Evolutionary conservation across 2,888 invertebrate genomes (phyloP), one percentile per base, ranked within the genome.

Genomic region (Drosophila subquinaria): DNA sequence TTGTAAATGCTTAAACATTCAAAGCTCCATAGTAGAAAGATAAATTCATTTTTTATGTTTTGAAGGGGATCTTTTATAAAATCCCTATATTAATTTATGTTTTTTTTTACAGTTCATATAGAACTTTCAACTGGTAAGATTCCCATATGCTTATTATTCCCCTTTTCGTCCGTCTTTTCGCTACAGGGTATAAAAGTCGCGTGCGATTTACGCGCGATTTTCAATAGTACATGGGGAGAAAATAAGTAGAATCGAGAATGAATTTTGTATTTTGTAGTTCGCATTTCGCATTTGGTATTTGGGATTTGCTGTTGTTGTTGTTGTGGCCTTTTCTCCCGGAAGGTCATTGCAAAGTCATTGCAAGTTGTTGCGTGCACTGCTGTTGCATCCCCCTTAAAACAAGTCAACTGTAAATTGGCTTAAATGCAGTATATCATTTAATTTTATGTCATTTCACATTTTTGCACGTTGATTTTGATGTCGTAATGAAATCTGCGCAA

Each of bases 391-490:
- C 76, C 63, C 70, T 15, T 13, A 53, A 55, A 79, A 69, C 81
- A 82, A 88, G 79, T 88, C 84, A 83, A 86, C 84, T 83, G 88
- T 79, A 76, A 88, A 84, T 86, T 84, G 84, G 85, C 87, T 87
- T 83, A 86, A 86, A 79, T 68, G 82, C 66, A 81, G 82, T 63
- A 69, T 59, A 73, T 76, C 76, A 76, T 76, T 76, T 77, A 64
- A 77, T 76, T 76, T 76, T 57, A 77, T 73, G 74, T 77, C 76
- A 61, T 50, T 50, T 50, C 60, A 15, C 56, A 61, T 64, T 57
- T 69, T 57, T 36, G 20, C 73, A 77, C 73, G 56, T 57, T 60
- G 62, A 56, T 68, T 68, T 63, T 40, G 50, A 55, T 27, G 43
- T 63, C 20, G 50, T 35, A 11, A 11, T 20, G 8, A 35, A 50